Base-by-base conservation (phyloP, 64 coral and sea anemone genomes). In the Montipora efflorescens region DNA sequence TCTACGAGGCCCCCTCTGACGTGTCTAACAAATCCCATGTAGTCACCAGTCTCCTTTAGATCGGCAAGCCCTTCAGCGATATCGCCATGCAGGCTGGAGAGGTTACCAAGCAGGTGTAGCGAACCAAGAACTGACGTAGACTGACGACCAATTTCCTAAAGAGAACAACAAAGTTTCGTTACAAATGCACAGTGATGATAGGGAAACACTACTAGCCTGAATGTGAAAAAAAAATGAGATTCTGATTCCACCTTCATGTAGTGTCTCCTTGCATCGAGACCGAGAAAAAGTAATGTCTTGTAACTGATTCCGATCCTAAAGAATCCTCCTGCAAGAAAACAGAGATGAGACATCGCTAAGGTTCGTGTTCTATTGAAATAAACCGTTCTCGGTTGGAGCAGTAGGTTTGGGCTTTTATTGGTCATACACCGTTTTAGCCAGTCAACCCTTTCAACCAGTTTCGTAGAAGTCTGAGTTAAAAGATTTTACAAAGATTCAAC, bases 21-120 rank as follows among this genome's bases (percentile, higher is more conserved):
- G 13, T 99, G 95, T 15, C 76, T 90, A 16, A 96, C 87, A 47
- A 99, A 99, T 52, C 89, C 90, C 0, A 94, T 79, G 62, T 96
- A 99, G 92, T 99, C 95, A 76, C 98, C 98, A 94, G 92, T 99
- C 84, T 99, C 92, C 36, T 86, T 87, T 7, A 99, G 90, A 4
- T 96, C 95, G 10, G 78, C 90, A 0, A 99, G 75, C 3, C 98
- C 98, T 75, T 96, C 95, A 20, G 92, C 86, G 70, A 99, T 89
- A 12, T 96, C 94, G 67, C 82, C 90, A 79, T 77, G 93, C 61
- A 99, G 61, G 36, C 93, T 93, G 58, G 95, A 90, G 22, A 99
- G 87, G 74, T 99, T 96, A 87, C 98, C 98, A 77, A 99, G 69
- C 5, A 99, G 92, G 80, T 99, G 98, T 2, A 99, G 74, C 8